Conservation (phyloP, 2,113 vertebrate genomes). For the Labeo catla region DNA sequence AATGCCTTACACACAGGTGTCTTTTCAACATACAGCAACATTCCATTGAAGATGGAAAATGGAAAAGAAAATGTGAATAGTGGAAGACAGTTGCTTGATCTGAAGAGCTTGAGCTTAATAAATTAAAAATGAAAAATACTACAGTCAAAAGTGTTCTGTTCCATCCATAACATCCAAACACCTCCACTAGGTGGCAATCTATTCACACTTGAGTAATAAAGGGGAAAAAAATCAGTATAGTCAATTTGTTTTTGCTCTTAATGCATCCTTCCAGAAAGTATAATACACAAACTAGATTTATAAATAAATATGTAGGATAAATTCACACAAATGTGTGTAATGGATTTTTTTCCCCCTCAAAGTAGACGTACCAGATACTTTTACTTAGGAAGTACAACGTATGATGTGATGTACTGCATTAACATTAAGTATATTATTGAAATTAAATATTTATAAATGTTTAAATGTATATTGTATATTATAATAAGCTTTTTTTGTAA, state of each 20-base stretch:
- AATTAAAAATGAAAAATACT: neutral
- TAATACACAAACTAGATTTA: neutral
- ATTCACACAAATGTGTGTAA: neutral
- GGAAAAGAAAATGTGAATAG: neutral
- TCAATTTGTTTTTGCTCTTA: neutral
- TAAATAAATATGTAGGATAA: neutral
- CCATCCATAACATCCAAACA: neutral
- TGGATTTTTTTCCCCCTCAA: too few relatives aligned
- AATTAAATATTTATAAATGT: neutral
- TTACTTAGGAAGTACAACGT: neutral
- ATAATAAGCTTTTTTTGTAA: neutral
- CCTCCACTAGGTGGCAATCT: constrained; percentile 46
- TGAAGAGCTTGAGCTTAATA: neutral
- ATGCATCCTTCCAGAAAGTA: neutral
- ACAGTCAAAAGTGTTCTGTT: neutral
- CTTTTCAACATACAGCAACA: neutral
- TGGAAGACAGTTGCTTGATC: neutral
- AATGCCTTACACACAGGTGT: neutral
- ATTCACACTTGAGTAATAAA: neutral
- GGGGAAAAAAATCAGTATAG: neutral
- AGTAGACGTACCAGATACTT: neutral
- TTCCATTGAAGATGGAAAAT: neutral
- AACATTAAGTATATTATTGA: neutral
- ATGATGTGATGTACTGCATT: neutral
- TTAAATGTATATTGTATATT: neutral